Evolutionary conservation across 2,113 vertebrate species (phyloP).

Genomic region (Gallinago paraguaiae): DNA sequence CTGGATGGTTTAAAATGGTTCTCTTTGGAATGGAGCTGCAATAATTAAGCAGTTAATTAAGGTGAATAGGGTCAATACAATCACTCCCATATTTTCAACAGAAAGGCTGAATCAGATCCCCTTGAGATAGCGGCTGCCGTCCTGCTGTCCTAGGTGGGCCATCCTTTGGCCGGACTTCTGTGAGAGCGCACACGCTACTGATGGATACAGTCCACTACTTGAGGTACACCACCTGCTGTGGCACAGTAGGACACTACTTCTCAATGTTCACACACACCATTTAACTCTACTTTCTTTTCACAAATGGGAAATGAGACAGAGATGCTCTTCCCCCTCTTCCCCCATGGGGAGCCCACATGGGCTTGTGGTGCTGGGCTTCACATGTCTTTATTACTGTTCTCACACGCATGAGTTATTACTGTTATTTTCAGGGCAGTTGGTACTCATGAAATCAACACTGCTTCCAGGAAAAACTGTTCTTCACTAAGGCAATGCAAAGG

Average conservation of each 20-base stretch:
- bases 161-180: not conserved
- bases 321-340: not conserved
- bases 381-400: not conserved
- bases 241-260: not conserved
- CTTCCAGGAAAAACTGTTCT: not conserved
- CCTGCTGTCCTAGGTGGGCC: fast-evolving
- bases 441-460: not conserved
- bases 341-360: not conserved
- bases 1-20: not conserved
- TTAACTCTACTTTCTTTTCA: not conserved
- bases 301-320: not conserved
- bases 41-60: not conserved
- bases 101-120: not conserved
- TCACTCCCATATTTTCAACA: not conserved
- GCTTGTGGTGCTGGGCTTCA: not conserved
- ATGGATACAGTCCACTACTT: not conserved
- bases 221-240: not conserved
- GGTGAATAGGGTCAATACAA: fast-evolving
- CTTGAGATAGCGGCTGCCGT: not conserved
- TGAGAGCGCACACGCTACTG: fast-evolving
- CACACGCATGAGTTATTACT: not conserved
- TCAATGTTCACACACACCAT: not conserved
- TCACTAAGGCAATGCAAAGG: not conserved
- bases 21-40: not conserved
- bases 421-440: not conserved